Base-by-base conservation (phyloP, 1,140 invertebrate genomes). In the Brevipalpus yothersi region DNA sequence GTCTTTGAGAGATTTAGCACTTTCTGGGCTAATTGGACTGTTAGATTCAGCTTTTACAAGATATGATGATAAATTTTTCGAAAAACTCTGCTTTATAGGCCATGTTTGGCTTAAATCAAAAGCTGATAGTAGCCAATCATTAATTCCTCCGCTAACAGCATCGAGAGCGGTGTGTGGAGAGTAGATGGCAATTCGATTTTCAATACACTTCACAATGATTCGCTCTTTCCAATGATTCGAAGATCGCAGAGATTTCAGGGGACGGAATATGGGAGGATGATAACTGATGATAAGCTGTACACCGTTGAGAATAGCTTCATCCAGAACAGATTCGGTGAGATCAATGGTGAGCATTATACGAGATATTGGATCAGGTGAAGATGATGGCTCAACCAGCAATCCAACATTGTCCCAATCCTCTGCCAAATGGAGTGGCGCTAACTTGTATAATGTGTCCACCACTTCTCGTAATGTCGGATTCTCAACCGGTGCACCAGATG, bases 361-460 rank as follows among this genome's bases (percentile, higher is more conserved):
- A 15, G 62, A 39, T 17, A 62, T 49, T 41, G 47, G 4, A 39
- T 51, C 2, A 13, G 76, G 68, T 64, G 71, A 73, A 19, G 76
- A 76, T 19, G 21, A 51, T 13, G 88, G 86, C 68, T 93, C 83
- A 12, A 94, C 75, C 11, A 96, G 72, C 8, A 96, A 71, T 9
- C 92, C 92, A 39, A 93, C 90, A 74, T 97, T 96, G 69, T 97
- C 93, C 91, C 92, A 97, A 40, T 74, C 77, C 64, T 81, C 87
- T 1, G 90, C 84, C 12, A 87, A 73, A 5, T 71, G 69, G 15
- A 77, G 69, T 41, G 83, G 78, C 11, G 86, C 85, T 71, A 83
- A 12, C 39, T 55, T 31, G n/a, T 55, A 5, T 11, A 55, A 9
- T 58, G 72, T 70, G 17, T 72, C 64, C 4, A 88, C 68, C 4